Base-by-base conservation (phyloP, 2,797 vertebrate genomes). In the Galaxias olidus region DNA sequence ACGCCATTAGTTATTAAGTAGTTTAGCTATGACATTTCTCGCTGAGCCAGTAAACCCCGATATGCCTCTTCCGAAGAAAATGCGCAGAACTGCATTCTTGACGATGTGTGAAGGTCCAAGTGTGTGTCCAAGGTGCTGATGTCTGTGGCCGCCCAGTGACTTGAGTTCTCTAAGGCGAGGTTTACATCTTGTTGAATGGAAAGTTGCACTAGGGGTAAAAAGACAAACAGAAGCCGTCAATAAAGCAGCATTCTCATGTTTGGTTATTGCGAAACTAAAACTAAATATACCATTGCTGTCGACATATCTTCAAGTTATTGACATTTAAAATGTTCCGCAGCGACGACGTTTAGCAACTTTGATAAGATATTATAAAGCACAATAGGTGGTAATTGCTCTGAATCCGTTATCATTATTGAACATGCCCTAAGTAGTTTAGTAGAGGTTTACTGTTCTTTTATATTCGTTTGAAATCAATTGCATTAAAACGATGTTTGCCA, bases 101-200 rank as follows among this genome's bases (percentile, higher is more conserved):
- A 18, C n/a, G 15, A n/a, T 19, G 10, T 44, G 61, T 30, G n/a
- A 17, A 15, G 49, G 47, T 14, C 15, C 15, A n/a, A n/a, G n/a
- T n/a, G n/a, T n/a, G n/a, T 90, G 79, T 88, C 86, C 84, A 30
- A 66, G 73, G 82, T 86, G 79, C 84, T 89, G 85, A 76, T 61
- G 65, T 67, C 65, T 18, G 72, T 69, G 67, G 1, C 67, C 51
- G 40, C 68, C 68, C 77, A 40, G 60, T 59, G 55, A 66, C 47
- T 60, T 51, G 53, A 30, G 68, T 59, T 77, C 69, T 74, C 58
- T 66, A 55, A 52, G 59, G 76, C 59, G 57, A 49, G 53, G 66
- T 59, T 61, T 62, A 71, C 70, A 76, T 75, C 58, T 65, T 75
- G 64, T 51, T 47, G 52, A 46, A 69, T 51, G 66, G 54, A 61